These are phyloP conservation scores for Gallinago paraguaiae DNA, from an alignment of 2,113 vertebrate genomes.

Conservation along the genomic window DNA sequence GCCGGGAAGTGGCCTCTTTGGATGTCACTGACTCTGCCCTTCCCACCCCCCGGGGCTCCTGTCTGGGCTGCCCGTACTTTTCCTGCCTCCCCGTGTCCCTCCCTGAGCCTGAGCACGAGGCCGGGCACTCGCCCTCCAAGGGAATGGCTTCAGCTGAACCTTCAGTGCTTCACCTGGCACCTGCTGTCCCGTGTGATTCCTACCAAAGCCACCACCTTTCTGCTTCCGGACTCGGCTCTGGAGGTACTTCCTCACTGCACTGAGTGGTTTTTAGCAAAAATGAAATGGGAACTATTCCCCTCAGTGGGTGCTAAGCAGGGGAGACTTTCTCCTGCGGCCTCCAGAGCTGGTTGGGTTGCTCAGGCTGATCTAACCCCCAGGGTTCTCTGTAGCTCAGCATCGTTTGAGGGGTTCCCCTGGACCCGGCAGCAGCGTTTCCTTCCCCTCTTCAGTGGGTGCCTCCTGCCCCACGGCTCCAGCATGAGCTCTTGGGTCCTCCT, in stretches of 20 bases:
- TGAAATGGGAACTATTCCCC: not conserved
- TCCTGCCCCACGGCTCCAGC: not conserved
- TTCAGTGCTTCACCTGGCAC: too few relatives aligned
- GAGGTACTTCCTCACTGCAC: too few relatives aligned
- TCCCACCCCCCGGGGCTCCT: not conserved
- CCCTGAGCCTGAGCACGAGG: too few relatives aligned
- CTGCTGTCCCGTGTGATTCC: not conserved
- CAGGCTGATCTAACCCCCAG: not conserved
- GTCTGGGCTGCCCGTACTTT: not conserved
- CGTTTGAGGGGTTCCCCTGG: not conserved
- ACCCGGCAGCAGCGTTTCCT: not conserved
- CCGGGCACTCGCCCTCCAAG: not conserved
- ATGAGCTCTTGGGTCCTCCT: not conserved
- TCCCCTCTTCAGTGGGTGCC: not conserved
- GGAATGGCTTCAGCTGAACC: not conserved
- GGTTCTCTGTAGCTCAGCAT: not conserved
- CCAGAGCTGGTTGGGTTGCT: not conserved
- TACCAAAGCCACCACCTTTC: not conserved
- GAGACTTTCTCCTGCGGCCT: not conserved
- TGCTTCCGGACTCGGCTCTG: not conserved
- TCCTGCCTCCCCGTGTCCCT: not conserved
- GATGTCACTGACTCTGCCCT: not conserved
- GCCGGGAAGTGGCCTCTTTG: not conserved
- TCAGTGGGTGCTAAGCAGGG: not conserved
- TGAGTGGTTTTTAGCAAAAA: not conserved